Conservation (phyloP, 2,797 vertebrate genomes). For the Valencia hispanica region DNA sequence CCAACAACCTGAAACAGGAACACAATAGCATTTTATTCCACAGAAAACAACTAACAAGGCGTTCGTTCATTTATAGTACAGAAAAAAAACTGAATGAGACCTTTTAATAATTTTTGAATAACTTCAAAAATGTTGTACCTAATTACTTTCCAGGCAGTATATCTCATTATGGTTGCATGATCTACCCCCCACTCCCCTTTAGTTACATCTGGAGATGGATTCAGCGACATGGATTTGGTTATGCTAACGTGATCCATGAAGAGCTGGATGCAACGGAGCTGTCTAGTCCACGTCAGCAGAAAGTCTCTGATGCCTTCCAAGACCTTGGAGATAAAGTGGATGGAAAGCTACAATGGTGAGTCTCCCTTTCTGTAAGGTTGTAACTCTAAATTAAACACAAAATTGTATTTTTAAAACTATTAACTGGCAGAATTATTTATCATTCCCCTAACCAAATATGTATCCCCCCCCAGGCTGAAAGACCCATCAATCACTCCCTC, state of each 20-base stretch:
- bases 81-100: no score
- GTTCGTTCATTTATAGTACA: no score
- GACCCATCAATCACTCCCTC: constrained; percentile 80
- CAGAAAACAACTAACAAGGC: no score
- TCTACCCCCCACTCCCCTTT: background rate
- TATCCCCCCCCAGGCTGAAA: constrained; percentile 82
- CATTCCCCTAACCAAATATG: background rate
- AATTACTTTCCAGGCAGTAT: background rate
- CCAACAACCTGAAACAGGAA: no score
- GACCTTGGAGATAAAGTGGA: constrained; percentile 89
- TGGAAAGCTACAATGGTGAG: constrained; percentile 84
- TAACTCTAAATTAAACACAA: background rate
- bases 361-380: background rate
- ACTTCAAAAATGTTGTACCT: no score
- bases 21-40: no score
- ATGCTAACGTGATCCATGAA: constrained; percentile 57
- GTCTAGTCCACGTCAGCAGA: constrained; percentile 81
- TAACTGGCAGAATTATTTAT: background rate
- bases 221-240: constrained; percentile 53
- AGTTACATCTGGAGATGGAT: constrained; percentile 87
- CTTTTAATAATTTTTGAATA: no score
- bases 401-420: background rate
- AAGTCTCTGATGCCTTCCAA: constrained; percentile 82
- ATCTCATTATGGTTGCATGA: background rate
- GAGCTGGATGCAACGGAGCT: constrained; percentile 71